phyloP scores from a whole-genome alignment of 2,797 vertebrate genomes.

The Sebastiscus albofasciatus region DNA sequence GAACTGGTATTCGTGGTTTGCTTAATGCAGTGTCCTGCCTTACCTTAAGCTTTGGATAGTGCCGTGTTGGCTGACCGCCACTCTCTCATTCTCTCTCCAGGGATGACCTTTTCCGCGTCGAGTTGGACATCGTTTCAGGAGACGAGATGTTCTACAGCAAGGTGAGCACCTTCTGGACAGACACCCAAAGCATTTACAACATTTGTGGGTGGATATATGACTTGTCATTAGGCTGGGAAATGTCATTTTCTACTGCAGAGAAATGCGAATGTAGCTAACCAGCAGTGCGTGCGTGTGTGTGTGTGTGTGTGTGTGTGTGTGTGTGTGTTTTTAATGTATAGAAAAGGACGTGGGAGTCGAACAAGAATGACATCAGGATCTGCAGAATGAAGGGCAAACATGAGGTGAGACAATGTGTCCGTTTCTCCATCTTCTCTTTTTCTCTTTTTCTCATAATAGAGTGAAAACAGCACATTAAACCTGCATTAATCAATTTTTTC shows the following conservation, averaged over 20 bases:
- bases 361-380: slow-evolving; percentile 94
- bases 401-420: slow-evolving; percentile 80
- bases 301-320: neutral
- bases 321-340: slow-evolving; percentile 50
- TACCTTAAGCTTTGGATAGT: slow-evolving; percentile 11
- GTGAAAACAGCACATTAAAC: neutral
- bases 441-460: neutral
- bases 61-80: slow-evolving; percentile 30
- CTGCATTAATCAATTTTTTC: neutral
- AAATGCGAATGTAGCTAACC: slow-evolving; percentile 24
- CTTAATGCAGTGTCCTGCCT: neutral
- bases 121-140: slow-evolving; percentile 88
- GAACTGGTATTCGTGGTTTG: slow-evolving; percentile 19
- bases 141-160: slow-evolving; percentile 93
- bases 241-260: neutral
- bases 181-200: neutral
- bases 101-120: slow-evolving; percentile 93
- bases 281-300: neutral
- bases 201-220: neutral
- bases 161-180: slow-evolving; percentile 77
- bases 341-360: slow-evolving; percentile 95
- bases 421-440: neutral
- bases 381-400: slow-evolving; percentile 97
- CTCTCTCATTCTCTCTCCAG: slow-evolving; percentile 70
- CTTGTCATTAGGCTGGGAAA: neutral